Evolutionary conservation across 2,797 vertebrate genomes (phyloP).

Genomic region (Danio tinwini): DNA sequence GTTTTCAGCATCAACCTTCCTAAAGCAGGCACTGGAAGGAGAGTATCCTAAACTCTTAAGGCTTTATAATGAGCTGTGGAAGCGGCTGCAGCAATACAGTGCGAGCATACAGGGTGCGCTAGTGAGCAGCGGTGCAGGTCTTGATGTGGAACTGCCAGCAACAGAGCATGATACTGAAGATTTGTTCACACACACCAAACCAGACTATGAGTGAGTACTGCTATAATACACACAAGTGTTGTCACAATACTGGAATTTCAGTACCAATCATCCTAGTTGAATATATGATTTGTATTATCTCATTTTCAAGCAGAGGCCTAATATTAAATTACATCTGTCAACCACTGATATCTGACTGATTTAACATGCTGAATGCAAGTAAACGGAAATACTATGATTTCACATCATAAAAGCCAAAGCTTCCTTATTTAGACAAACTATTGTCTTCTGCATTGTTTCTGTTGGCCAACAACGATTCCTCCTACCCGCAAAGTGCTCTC

Average conservation of each 20-base stretch:
- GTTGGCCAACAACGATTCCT: slow-evolving; percentile 12
- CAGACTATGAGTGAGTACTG: slow-evolving; percentile 89
- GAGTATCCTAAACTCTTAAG: slow-evolving; percentile 94
- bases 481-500: background rate
- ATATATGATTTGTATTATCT: background rate
- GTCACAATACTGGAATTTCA: too few species aligned
- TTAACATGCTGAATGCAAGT: slow-evolving; percentile 1
- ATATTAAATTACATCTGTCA: background rate
- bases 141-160: slow-evolving; percentile 82
- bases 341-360: background rate
- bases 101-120: slow-evolving; percentile 86
- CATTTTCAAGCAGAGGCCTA: background rate
- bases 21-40: slow-evolving; percentile 96
- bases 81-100: slow-evolving; percentile 92
- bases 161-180: slow-evolving; percentile 84
- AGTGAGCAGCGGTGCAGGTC: slow-evolving; percentile 68
- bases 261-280: too few species aligned
- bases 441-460: background rate
- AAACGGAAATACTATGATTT: background rate
- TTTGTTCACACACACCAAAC: slow-evolving; percentile 83
- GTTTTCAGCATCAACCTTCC: slow-evolving; percentile 85
- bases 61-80: slow-evolving; percentile 97
- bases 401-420: background rate
- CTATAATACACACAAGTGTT: background rate
- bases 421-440: background rate